phyloP scores from a whole-genome alignment of 2,888 invertebrate genomes.

The Allacma fusca region DNA sequence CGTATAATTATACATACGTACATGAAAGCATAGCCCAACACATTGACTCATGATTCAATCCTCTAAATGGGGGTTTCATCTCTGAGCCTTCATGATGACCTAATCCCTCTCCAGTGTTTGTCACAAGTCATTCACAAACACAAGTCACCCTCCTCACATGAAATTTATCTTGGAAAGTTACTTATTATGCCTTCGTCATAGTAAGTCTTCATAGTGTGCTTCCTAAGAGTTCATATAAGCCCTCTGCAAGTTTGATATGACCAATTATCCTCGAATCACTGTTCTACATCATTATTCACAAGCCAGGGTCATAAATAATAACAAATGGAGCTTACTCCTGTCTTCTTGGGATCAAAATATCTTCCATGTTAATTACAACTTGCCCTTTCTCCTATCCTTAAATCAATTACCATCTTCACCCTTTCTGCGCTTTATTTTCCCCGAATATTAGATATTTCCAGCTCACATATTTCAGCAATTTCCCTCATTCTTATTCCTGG shows the following conservation, averaged over 20 bases:
- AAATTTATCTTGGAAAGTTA: not conserved
- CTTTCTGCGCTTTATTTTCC: not conserved
- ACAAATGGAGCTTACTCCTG: not conserved
- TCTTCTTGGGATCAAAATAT: not conserved
- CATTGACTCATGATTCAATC: conserved; percentile 43
- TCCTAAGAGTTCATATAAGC: no score
- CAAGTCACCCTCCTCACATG: conserved; percentile 25
- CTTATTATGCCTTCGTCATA: no score
- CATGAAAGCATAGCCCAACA: not conserved
- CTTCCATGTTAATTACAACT: not conserved
- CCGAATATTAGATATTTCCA: not conserved
- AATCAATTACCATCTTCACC: not conserved
- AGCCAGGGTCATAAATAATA: conserved; percentile 1
- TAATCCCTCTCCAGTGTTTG: conserved; percentile 42
- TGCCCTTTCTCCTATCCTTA: not conserved
- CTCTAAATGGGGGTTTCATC: conserved; percentile 38
- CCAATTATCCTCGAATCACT: no score
- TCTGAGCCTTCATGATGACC: conserved; percentile 36
- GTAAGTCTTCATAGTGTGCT: not conserved
- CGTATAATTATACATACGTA: not conserved
- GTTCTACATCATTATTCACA: not conserved
- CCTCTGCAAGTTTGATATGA: no score
- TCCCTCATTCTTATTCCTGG: not conserved
- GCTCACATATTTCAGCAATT: not conserved
- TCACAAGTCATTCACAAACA: conserved; percentile 44